Percentiles rank a stretch among this genome's conserved stretches.
These are phyloP conservation scores for Lagopus muta DNA, from an alignment of 2,113 vertebrate genomes.

Conservation along the genomic window DNA sequence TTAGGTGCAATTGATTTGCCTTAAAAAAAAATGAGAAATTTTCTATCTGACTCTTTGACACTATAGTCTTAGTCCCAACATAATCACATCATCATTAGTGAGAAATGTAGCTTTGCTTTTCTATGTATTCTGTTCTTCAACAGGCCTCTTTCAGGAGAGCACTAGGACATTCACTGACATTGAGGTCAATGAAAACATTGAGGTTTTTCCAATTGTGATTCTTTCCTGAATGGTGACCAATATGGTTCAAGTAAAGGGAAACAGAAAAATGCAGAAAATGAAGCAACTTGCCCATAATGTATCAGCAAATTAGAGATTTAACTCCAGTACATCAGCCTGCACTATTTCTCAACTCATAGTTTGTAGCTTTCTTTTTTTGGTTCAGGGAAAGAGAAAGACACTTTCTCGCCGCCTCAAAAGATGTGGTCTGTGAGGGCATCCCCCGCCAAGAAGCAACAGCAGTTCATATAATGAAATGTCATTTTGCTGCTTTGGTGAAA, in stretches of 20 bases:
- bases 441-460: neutral
- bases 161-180: neutral
- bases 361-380: neutral
- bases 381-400: neutral
- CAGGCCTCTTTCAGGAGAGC: neutral
- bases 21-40: neutral
- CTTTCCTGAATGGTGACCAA: neutral
- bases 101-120: neutral
- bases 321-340: neutral
- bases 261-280: neutral
- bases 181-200: neutral
- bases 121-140: neutral
- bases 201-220: neutral
- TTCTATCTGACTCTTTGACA: neutral
- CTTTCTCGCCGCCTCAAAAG: neutral
- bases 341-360: neutral
- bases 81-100: neutral
- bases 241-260: neutral
- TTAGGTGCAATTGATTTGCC: neutral
- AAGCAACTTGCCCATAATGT: neutral
- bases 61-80: neutral
- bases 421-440: neutral
- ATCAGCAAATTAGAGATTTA: neutral
- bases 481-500: neutral
- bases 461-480: neutral